Evolutionary conservation across 2,888 invertebrate species (phyloP).

Genomic region (Anticlea derivata): DNA sequence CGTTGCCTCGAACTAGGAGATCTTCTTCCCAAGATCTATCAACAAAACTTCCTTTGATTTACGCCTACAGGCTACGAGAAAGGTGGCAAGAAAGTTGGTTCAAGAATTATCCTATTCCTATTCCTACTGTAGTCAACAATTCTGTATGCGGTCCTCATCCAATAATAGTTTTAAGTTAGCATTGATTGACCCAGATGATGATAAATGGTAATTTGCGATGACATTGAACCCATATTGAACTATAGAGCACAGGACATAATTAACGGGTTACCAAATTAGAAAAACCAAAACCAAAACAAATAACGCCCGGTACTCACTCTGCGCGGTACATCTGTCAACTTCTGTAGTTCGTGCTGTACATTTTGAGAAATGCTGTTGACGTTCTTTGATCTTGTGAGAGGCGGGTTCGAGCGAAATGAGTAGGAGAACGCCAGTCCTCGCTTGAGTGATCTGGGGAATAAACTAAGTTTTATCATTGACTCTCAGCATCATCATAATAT

Average conservation of each 20-base stretch:
- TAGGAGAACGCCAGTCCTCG: constrained; percentile 89
- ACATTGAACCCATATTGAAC: no score
- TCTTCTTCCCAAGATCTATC: constrained; percentile 4
- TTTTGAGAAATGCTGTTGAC: constrained; percentile 70
- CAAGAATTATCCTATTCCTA: no score
- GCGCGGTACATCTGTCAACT: background rate
- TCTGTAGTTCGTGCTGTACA: constrained; percentile 39
- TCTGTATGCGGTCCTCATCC: no score
- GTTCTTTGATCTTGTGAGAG: constrained; percentile 91
- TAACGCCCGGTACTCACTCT: background rate
- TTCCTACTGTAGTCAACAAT: no score
- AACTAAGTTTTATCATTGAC: background rate
- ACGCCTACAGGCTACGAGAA: no score
- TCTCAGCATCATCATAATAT: no score
- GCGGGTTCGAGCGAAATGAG: constrained; percentile 88
- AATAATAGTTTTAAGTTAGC: no score
- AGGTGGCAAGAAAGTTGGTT: no score
- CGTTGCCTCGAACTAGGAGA: background rate
- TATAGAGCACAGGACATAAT: background rate
- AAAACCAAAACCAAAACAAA: constrained; percentile 1
- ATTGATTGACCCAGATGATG: no score
- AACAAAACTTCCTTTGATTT: background rate
- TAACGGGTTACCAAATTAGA: background rate
- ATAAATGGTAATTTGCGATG: no score
- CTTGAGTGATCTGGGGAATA: constrained; percentile 81